Evolutionary conservation across 2,888 invertebrate genomes (phyloP).

Genomic region (Marasmarcha lunaedactyla): DNA sequence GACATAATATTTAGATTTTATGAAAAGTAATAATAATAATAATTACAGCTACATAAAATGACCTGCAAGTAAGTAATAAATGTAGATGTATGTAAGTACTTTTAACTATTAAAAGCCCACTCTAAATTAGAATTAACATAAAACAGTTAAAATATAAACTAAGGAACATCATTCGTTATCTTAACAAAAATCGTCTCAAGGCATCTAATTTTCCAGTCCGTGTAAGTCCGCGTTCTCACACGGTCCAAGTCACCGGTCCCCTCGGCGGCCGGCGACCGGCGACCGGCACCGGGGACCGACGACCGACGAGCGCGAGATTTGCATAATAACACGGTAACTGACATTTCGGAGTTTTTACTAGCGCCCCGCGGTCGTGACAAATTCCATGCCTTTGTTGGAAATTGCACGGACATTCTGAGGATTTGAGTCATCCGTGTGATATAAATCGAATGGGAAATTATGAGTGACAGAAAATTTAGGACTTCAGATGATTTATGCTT

Average conservation of each 20-base stretch:
- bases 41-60: too few relatives aligned
- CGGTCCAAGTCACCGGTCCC: conserved; percentile 18
- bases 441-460: conserved; percentile 20
- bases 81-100: too few relatives aligned
- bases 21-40: too few relatives aligned
- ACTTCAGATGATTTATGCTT: background rate
- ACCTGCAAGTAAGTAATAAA: too few relatives aligned
- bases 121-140: too few relatives aligned
- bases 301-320: conserved; percentile 27
- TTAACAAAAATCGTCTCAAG: too few relatives aligned
- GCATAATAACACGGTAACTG: conserved; percentile 42
- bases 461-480: conserved; percentile 17
- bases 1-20: too few relatives aligned
- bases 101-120: too few relatives aligned
- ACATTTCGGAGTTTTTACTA: conserved; percentile 18
- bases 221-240: conserved; percentile 20
- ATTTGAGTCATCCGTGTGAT: conserved; percentile 14
- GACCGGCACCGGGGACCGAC: conserved; percentile 21
- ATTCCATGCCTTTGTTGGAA: conserved; percentile 37
- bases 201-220: background rate
- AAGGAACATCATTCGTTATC: too few relatives aligned
- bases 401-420: conserved; percentile 26
- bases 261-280: conserved; percentile 25
- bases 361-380: conserved; percentile 33
- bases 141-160: too few relatives aligned